Percentiles rank a stretch among this genome's conserved stretches.
Conservation (phyloP, 1,140 invertebrate genomes). For the Apocrypta bakeri region DNA sequence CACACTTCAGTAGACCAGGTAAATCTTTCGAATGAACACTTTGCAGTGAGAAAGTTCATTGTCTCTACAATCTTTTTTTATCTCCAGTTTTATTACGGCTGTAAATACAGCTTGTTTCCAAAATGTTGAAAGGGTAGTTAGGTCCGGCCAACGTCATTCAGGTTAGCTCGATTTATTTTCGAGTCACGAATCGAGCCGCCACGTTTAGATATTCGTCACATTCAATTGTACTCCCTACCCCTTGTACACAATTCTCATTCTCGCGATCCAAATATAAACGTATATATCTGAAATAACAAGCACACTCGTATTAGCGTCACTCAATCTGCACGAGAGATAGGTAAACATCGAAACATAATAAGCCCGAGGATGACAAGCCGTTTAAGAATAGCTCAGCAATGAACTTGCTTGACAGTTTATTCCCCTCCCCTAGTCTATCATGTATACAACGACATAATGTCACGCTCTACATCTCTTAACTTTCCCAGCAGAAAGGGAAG, state of each 20-base stretch:
- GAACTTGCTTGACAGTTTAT: slow-evolving; percentile 10
- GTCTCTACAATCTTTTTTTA: no score
- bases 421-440: not conserved
- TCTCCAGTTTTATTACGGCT: no score
- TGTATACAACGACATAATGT: not conserved
- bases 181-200: slow-evolving; percentile 5
- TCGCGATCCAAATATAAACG: slow-evolving; percentile 14
- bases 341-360: slow-evolving; percentile 19
- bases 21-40: no score
- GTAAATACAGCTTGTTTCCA: not conserved
- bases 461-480: not conserved
- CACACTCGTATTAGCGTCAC: not conserved
- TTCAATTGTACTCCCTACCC: not conserved
- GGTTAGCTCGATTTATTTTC: slow-evolving; percentile 27
- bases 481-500: no score
- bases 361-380: slow-evolving; percentile 26
- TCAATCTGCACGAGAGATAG: not conserved
- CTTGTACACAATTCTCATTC: not conserved
- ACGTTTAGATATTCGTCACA: slow-evolving; percentile 27
- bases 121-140: slow-evolving; percentile 25
- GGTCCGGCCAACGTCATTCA: not conserved
- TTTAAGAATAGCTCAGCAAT: slow-evolving; percentile 31
- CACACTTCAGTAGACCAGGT: no score
- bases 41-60: no score
- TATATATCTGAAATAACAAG: not conserved